Base-by-base conservation (phyloP, 2,797 vertebrate species). In the Chelmon rostratus region DNA sequence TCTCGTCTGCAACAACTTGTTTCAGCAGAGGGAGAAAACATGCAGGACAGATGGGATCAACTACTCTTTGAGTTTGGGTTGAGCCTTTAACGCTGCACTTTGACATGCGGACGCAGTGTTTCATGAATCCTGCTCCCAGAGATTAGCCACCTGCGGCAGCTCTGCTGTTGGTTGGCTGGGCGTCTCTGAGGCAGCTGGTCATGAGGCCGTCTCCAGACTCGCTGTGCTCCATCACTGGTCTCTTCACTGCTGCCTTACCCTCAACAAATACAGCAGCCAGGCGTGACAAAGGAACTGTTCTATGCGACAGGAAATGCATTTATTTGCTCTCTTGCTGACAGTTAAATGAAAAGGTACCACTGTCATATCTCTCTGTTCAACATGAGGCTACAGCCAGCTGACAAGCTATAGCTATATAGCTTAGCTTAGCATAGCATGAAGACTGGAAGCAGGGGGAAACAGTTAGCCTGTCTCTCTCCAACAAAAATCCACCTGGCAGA, bases 151-250 rank as follows among this genome's bases (percentile, higher is more conserved):
- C 33, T 0, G 6, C 69, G 42, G 68, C 35, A 21, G 46, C 23
- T 72, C 6, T 61, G 18, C 5, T 16, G 57, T 61, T 61, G 7
- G 23, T 50, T 8, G 6, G 21, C 44, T 72, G 13, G 8, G 12
- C 47, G 18, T 47, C 46, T 46, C 8, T 49, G 9, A 49, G n/a
- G 54, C 31, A 38, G 54, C 5, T 49, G 31, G 15, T 49, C 44
- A 61, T 71, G 33, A 71, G 68, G 61, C 12, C 6, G 28, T 42
- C 50, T 68, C 8, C 50, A 42, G 37, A 58, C 8, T 38, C 9
- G 53, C 37, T 15, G n/a, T 38, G 57, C 33, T 37, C 19, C 19
- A 8, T 57, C 19, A 33, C 37, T 58, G n/a, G 31, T 58, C 23
- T 21, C 6, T n/a, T 59, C 33, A 15, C 21, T 38, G 33, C 15